Evolutionary conservation across 2,888 invertebrate species (phyloP), one percentile per base, ranked within the genome.

Genomic region (Epirrhoe alternata): DNA sequence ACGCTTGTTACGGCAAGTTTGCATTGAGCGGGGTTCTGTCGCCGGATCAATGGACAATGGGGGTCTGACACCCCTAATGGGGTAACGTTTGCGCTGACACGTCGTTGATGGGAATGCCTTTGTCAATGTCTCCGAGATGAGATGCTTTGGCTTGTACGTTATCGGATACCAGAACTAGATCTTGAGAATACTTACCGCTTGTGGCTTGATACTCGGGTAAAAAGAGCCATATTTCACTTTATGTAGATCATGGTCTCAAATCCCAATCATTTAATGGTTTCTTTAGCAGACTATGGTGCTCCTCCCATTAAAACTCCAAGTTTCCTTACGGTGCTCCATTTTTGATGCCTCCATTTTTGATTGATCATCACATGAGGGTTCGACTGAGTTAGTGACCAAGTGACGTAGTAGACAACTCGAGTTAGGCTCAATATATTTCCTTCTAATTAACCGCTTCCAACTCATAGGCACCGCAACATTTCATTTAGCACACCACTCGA

Each of bases 1-100:
- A 84, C 81, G 88, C 89, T 89, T 89, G 88, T 89, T 89, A 89
- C 82, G 81, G 83, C 73, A 81, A 84, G 89, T 89, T 89, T 88
- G 89, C 87, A 88, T 89, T 87, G 82, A 86, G 84, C 76, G 74
- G 75, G 75, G 73, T 42, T 31, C 62, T 61, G 61, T 62, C 63
- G 64, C 69, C 59, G 77, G 77, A 80, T 80, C 84, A 78, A 74
- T 77, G 83, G 83, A 84, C 86, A 86, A 84, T 83, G 74, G 76
- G 78, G 84, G 78, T 78, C 73, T 76, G 79, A 81, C 84, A 78
- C 82, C 78, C 73, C 78, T 82, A 82, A 83, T 82, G 66, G 81
- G 81, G 82, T 77, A 77, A 75, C 75, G 70, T 79, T 77, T 76
- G 78, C 71, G 71, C 68, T 68, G 74, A 73, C 71, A 69, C 61